phyloP scores from a whole-genome alignment of 2,888 invertebrate species.

The Philhelius pedissequus region DNA sequence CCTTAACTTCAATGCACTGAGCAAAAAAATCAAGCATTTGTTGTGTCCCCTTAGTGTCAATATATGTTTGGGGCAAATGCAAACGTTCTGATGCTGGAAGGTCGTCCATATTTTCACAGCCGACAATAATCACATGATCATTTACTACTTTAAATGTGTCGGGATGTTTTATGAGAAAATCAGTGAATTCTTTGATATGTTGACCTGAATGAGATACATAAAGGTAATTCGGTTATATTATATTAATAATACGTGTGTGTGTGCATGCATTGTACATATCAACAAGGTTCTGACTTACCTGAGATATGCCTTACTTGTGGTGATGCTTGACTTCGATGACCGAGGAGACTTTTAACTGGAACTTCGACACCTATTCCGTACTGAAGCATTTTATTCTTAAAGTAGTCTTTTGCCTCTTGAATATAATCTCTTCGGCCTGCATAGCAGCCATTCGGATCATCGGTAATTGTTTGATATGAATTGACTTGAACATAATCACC shows the following conservation, averaged over 20 bases:
- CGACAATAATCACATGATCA: constrained; percentile 89
- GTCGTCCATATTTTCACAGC: constrained; percentile 84
- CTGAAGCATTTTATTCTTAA: constrained; percentile 95
- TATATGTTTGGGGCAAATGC: constrained; percentile 86
- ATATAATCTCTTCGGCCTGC: constrained; percentile 92
- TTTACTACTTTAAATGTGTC: constrained; percentile 92
- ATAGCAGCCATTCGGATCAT: constrained; percentile 80
- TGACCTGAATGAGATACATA: constrained; percentile 82
- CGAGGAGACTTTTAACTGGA: constrained; percentile 96
- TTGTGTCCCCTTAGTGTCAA: constrained; percentile 91
- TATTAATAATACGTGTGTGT: too few species aligned
- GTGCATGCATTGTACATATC: too few species aligned
- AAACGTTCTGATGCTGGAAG: constrained; percentile 84
- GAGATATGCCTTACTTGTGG: constrained; percentile 98
- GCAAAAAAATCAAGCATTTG: constrained; percentile 90
- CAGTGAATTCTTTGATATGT: constrained; percentile 95
- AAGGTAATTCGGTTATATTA: background rate
- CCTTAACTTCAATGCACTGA: constrained; percentile 89
- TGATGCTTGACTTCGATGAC: constrained; percentile 97
- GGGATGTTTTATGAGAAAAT: constrained; percentile 91
- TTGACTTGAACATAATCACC: constrained; percentile 94
- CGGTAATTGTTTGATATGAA: constrained; percentile 85
- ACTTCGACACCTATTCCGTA: constrained; percentile 98
- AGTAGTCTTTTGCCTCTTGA: constrained; percentile 98
- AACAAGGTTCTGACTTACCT: constrained; percentile 80